phyloP scores from a whole-genome alignment of 2,888 invertebrate genomes.

The Norana najaformis region DNA sequence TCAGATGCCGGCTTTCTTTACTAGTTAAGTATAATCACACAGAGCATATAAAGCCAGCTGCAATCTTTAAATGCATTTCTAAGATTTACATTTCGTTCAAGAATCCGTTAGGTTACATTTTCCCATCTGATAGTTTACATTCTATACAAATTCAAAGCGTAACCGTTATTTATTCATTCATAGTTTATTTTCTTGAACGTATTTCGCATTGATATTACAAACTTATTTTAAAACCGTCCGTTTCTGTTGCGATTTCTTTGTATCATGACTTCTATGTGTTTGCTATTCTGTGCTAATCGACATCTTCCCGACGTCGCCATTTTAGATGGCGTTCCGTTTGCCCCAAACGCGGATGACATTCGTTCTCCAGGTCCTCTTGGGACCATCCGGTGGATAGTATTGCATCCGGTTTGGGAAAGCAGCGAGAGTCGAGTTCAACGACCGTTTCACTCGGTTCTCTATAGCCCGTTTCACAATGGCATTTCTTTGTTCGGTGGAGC shows the following conservation, averaged over 20 bases:
- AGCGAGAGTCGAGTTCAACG: not conserved
- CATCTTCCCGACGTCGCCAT: not conserved
- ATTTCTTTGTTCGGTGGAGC: not conserved
- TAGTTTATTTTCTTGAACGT: not conserved
- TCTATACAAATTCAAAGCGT: not conserved
- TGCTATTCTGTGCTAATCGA: not conserved
- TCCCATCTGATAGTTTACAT: not conserved
- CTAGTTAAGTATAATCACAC: too few species aligned
- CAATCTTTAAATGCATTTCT: not conserved
- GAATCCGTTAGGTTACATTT: not conserved
- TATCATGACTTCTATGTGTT: not conserved
- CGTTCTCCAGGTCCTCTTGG: conserved; percentile 39
- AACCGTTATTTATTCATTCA: too few species aligned
- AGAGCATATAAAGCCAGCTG: too few species aligned
- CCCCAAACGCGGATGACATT: conserved; percentile 42
- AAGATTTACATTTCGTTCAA: not conserved
- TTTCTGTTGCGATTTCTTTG: not conserved
- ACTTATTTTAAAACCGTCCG: not conserved
- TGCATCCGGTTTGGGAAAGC: not conserved
- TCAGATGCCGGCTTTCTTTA: not conserved
- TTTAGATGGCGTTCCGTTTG: conserved; percentile 25
- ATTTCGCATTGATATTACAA: not conserved
- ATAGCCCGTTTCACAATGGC: conserved; percentile 25
- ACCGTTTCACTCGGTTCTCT: not conserved
- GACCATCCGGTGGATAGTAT: conserved; percentile 8